phyloP scores from a whole-genome alignment of 1,140 invertebrate species.

The Caerostris extrusa region DNA sequence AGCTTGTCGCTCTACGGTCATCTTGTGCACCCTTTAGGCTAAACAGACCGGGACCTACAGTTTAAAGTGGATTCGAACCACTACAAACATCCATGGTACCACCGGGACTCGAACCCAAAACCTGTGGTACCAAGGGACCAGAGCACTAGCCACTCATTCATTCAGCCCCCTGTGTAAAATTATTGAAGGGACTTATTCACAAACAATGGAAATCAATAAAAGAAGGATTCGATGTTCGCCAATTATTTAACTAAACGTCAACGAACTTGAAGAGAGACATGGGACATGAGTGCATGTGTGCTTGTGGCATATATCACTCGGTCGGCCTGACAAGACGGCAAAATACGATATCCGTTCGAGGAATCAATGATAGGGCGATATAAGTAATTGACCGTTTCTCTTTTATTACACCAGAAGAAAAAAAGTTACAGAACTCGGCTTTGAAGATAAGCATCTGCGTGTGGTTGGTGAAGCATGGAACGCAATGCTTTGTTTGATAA shows the following conservation, averaged over 20 bases:
- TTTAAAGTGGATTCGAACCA: too few relatives aligned
- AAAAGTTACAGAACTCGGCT: neutral
- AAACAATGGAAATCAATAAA: neutral
- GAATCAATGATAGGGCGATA: neutral
- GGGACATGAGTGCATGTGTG: neutral
- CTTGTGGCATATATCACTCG: neutral
- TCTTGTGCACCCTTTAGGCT: too few relatives aligned
- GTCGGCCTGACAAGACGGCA: neutral
- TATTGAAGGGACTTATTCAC: neutral
- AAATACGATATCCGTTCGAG: slow-evolving; percentile 5
- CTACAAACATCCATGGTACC: too few relatives aligned
- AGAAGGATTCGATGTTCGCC: neutral
- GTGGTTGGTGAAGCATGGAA: too few relatives aligned
- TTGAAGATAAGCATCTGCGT: neutral
- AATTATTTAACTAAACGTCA: neutral
- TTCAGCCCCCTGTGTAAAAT: too few relatives aligned
- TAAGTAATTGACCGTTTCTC: slow-evolving; percentile 9
- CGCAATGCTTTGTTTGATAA: too few relatives aligned
- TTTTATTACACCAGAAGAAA: slow-evolving; percentile 1
- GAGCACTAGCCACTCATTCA: too few relatives aligned
- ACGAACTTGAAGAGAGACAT: neutral
- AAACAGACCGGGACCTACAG: too few relatives aligned
- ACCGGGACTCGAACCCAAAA: too few relatives aligned
- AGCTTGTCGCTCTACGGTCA: too few relatives aligned
- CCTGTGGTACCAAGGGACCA: too few relatives aligned